Conservation (phyloP, 2,888 invertebrate species). For the Nemapogon koenigi region DNA sequence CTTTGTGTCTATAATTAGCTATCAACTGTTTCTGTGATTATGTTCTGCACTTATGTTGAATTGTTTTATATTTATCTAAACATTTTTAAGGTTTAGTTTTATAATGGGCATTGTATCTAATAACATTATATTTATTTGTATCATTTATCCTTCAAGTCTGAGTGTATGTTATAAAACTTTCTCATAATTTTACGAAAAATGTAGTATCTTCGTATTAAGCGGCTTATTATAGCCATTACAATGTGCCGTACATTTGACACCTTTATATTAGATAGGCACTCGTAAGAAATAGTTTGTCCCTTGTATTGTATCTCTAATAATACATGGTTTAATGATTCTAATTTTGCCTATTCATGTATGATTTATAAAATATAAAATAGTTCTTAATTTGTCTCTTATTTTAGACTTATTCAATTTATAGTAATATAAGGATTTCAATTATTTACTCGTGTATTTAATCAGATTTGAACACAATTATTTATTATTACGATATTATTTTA, state of each 20-base stretch:
- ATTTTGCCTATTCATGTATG: constrained; percentile 62
- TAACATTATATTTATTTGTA: constrained; percentile 10
- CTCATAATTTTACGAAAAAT: background rate
- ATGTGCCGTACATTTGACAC: constrained; percentile 17
- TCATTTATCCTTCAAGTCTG: constrained; percentile 29
- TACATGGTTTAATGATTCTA: constrained; percentile 58
- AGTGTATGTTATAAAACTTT: constrained; percentile 20
- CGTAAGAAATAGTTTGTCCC: constrained; percentile 36
- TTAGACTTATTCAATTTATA: background rate
- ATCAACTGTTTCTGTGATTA: too few species aligned
- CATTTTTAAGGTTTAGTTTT: constrained; percentile 22
- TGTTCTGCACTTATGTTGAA: too few species aligned
- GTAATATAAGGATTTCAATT: background rate
- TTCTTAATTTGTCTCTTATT: constrained; percentile 29
- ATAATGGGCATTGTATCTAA: constrained; percentile 10
- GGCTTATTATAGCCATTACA: constrained; percentile 3
- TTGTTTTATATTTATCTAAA: too few species aligned
- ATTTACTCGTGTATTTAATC: background rate
- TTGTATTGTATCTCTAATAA: constrained; percentile 46
- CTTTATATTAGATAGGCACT: constrained; percentile 28
- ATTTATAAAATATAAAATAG: constrained; percentile 56
- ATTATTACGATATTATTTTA: background rate
- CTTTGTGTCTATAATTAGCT: too few species aligned
- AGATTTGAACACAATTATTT: background rate
- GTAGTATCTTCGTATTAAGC: background rate